phyloP scores from a whole-genome alignment of 2,888 invertebrate species.

The Nesidiocoris tenuis region DNA sequence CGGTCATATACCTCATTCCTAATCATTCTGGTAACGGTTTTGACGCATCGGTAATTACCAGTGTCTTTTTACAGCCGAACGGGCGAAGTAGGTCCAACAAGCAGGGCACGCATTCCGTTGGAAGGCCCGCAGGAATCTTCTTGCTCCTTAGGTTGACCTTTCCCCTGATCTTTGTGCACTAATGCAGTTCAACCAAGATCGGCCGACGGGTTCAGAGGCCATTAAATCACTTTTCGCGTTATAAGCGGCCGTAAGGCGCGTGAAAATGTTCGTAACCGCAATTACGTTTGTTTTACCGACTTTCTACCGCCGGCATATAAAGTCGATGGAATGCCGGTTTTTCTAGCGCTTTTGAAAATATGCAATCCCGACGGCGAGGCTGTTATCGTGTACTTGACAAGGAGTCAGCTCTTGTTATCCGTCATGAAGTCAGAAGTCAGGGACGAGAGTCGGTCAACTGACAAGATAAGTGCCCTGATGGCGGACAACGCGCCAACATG shows the following conservation, averaged over 20 bases:
- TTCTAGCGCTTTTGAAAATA: too few relatives aligned
- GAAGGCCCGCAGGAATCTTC: neutral
- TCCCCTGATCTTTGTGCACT: neutral
- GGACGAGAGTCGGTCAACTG: neutral
- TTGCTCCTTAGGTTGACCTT: neutral
- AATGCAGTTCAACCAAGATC: neutral
- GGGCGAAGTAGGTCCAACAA: neutral
- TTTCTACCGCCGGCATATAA: neutral
- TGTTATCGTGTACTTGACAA: neutral
- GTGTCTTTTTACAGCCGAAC: too few relatives aligned
- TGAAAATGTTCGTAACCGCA: too few relatives aligned
- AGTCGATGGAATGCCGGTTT: neutral
- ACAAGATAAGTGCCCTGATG: neutral
- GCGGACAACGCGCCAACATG: neutral
- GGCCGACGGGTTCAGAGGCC: neutral
- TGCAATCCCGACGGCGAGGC: too few relatives aligned
- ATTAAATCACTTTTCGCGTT: neutral
- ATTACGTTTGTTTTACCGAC: neutral
- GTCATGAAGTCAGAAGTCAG: neutral
- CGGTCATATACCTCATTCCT: too few relatives aligned
- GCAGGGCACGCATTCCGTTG: neutral
- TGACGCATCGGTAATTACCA: too few relatives aligned
- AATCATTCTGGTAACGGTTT: too few relatives aligned
- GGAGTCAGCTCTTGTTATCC: neutral
- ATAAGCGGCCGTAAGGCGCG: neutral